These are phyloP conservation scores for Brachypteracias leptosomus DNA, from an alignment of 2,113 vertebrate species.

Conservation along the genomic window DNA sequence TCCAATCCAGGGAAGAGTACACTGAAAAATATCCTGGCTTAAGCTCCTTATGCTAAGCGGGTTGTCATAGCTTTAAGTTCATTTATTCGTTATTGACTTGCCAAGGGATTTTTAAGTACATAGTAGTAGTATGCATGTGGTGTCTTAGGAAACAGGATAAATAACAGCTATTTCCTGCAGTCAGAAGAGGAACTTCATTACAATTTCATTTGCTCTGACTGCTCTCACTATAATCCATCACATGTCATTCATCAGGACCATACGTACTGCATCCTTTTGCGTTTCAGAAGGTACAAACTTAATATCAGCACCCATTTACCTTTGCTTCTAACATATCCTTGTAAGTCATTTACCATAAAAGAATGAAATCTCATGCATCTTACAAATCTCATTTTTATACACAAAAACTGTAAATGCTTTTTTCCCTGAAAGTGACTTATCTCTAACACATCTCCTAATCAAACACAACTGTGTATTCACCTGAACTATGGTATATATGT, in stretches of 20 bases:
- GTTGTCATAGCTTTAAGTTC: conserved; percentile 1
- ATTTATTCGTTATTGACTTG: conserved; percentile 59
- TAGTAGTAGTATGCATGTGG: conserved; percentile 31
- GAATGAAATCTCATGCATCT: neutral
- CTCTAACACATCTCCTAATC: neutral
- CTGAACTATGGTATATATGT: neutral
- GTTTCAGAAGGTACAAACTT: conserved; percentile 32
- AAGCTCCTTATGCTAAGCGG: neutral
- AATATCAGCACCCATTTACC: conserved; percentile 48
- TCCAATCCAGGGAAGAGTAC: neutral
- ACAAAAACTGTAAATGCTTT: neutral
- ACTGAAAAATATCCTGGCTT: neutral
- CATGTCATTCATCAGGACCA: neutral
- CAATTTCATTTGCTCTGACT: conserved; percentile 65
- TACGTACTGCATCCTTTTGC: neutral
- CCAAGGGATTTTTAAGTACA: conserved; percentile 43
- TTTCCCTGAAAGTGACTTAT: neutral
- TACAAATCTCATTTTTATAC: conserved; percentile 40
- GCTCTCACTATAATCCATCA: conserved; percentile 40
- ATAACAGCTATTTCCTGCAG: conserved; percentile 56
- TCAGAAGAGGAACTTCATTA: conserved; percentile 64
- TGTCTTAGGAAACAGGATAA: conserved; percentile 54
- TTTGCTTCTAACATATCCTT: neutral
- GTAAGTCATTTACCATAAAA: conserved; percentile 2
- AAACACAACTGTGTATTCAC: neutral